These are phyloP conservation scores for Chrysomela aeneicollis DNA, from an alignment of 2,888 invertebrate genomes.

Conservation along the genomic window DNA sequence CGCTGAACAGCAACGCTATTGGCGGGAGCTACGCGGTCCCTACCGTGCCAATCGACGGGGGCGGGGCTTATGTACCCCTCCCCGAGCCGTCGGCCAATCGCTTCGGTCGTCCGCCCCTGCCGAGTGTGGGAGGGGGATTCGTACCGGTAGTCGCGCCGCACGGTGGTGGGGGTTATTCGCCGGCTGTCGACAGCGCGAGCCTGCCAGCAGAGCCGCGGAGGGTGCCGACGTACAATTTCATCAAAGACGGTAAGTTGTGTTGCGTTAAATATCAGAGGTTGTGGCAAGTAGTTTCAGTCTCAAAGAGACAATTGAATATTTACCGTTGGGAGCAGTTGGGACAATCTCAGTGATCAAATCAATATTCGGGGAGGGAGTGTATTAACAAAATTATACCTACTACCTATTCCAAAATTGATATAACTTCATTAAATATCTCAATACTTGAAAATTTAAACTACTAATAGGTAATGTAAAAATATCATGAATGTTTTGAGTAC, in stretches of 20 bases:
- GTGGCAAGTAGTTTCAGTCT: no score
- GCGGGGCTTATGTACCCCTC: constrained; percentile 26
- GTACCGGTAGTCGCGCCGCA: background rate
- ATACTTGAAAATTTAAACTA: background rate
- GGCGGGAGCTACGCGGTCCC: constrained; percentile 37
- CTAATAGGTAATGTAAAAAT: no score
- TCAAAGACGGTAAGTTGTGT: constrained; percentile 58
- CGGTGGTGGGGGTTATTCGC: constrained; percentile 18
- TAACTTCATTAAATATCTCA: background rate
- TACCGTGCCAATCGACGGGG: constrained; percentile 27
- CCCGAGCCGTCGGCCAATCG: constrained; percentile 33
- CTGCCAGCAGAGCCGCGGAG: constrained; percentile 50
- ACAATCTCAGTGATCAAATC: no score
- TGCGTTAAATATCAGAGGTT: no score
- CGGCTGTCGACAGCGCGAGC: constrained; percentile 44
- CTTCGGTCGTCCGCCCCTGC: background rate
- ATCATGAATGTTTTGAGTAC: no score
- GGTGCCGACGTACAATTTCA: constrained; percentile 47
- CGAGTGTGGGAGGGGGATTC: background rate
- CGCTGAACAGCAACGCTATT: constrained; percentile 20
- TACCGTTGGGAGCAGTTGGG: no score
- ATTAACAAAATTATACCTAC: no score
- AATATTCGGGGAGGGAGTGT: no score
- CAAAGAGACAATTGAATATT: no score
- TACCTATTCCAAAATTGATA: no score